These are phyloP conservation scores for Hermatobates lingyangjiaoensis DNA, from an alignment of 1,140 invertebrate species.

Conservation along the genomic window DNA sequence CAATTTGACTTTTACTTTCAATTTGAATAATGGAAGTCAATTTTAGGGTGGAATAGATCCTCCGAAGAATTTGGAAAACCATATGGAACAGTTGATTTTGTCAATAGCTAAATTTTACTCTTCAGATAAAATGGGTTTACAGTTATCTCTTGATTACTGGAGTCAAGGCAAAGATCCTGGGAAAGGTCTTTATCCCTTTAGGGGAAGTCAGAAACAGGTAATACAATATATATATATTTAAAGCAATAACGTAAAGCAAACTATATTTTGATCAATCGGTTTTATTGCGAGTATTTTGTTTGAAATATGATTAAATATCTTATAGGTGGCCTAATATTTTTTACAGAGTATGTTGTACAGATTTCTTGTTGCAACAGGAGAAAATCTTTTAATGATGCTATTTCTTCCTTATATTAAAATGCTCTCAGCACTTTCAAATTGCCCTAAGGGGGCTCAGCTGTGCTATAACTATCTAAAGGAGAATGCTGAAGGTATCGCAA, in stretches of 20 bases:
- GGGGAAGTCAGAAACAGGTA: conserved; percentile 16
- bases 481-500: conserved; percentile 24
- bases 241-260: not conserved
- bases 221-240: not conserved
- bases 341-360: conserved; percentile 64
- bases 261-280: too few relatives aligned
- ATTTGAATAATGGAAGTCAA: too few relatives aligned
- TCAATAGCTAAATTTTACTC: conserved; percentile 59
- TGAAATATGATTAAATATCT: too few relatives aligned
- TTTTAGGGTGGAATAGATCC: conserved; percentile 56
- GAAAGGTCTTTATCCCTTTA: conserved; percentile 21
- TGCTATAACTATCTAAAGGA: conserved; percentile 74
- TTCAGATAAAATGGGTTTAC: conserved; percentile 48
- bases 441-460: conserved; percentile 47
- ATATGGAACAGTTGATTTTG: conserved; percentile 67
- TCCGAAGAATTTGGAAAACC: conserved; percentile 47
- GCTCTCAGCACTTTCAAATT: conserved; percentile 60
- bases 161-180: conserved; percentile 42
- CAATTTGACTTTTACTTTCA: too few relatives aligned
- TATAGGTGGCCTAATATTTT: too few relatives aligned
- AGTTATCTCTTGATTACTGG: conserved; percentile 68
- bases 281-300: too few relatives aligned
- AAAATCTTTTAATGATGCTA: conserved; percentile 62
- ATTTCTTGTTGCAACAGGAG: conserved; percentile 72
- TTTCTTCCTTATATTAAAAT: conserved; percentile 77